These are phyloP conservation scores for Diloba caeruleocephala DNA, from an alignment of 2,888 invertebrate genomes.

Conservation along the genomic window DNA sequence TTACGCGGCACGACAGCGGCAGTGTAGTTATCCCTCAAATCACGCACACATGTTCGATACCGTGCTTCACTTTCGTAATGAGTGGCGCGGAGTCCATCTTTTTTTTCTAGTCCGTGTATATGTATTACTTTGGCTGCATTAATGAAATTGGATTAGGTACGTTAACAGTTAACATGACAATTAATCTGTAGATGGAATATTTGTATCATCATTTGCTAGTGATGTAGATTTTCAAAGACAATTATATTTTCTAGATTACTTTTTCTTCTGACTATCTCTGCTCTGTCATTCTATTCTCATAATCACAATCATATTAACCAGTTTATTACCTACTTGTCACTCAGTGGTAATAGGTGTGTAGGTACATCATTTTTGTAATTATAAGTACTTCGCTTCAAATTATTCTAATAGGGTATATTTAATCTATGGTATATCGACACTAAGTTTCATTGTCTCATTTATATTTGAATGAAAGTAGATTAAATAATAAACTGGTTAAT, in stretches of 20 bases:
- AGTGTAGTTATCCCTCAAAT: too few species aligned
- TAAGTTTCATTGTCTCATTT: too few species aligned
- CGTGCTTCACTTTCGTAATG: too few species aligned
- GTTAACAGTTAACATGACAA: too few species aligned
- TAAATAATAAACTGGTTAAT: slow-evolving; percentile 41
- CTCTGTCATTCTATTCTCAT: slow-evolving; percentile 50
- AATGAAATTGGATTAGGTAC: slow-evolving; percentile 3
- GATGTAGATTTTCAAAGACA: slow-evolving; percentile 7
- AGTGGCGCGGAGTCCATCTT: too few species aligned
- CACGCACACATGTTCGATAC: too few species aligned
- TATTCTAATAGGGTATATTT: slow-evolving; percentile 10
- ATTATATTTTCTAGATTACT: slow-evolving; percentile 9
- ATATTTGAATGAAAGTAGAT: too few species aligned
- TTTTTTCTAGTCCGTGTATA: too few species aligned
- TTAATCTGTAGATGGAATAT: too few species aligned
- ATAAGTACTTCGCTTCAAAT: slow-evolving; percentile 4
- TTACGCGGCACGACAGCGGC: too few species aligned
- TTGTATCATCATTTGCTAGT: too few species aligned
- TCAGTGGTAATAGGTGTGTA: neutral
- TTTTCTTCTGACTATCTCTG: slow-evolving; percentile 41
- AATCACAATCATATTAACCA: slow-evolving; percentile 35
- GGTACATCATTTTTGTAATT: neutral
- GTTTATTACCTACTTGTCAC: slow-evolving; percentile 30
- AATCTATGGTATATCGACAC: too few species aligned
- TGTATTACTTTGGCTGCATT: slow-evolving; percentile 28